phyloP scores from a whole-genome alignment of 2,113 vertebrate genomes.

The Noctilio leporinus region DNA sequence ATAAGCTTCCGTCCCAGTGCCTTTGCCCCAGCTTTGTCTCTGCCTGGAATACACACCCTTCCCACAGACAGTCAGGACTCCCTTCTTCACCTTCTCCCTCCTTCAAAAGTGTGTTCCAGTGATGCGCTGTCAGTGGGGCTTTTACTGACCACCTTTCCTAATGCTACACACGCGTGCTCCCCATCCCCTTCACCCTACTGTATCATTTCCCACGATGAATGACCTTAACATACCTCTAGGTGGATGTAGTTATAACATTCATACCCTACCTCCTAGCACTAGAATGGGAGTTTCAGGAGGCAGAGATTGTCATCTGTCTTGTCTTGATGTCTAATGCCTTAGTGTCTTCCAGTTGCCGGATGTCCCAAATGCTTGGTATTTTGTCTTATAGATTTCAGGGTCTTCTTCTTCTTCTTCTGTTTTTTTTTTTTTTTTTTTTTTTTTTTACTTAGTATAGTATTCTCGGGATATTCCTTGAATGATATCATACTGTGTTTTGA shows the following conservation, averaged over 20 bases:
- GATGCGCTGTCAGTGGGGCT: not conserved
- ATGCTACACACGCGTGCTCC: fast-evolving
- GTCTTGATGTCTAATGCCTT: not conserved
- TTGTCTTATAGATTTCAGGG: not conserved
- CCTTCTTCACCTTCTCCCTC: not conserved
- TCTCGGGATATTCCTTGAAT: not conserved
- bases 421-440: not conserved
- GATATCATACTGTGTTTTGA: not conserved
- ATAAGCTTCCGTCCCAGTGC: not conserved
- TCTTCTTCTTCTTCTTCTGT: not conserved
- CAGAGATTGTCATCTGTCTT: not conserved
- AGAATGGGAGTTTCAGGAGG: not conserved
- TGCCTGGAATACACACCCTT: not conserved
- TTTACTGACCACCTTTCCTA: not conserved
- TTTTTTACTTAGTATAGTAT: not conserved
- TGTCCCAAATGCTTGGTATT: not conserved
- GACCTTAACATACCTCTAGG: not conserved
- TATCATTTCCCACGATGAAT: not conserved
- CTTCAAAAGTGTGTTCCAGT: not conserved
- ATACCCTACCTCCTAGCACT: not conserved
- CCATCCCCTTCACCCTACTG: not conserved
- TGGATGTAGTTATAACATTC: not conserved
- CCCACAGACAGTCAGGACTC: not conserved
- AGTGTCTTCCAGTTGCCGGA: not conserved
- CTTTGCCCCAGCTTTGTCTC: not conserved